Conservation (phyloP, 2,888 invertebrate genomes). For the Bembecia ichneumoniformis region DNA sequence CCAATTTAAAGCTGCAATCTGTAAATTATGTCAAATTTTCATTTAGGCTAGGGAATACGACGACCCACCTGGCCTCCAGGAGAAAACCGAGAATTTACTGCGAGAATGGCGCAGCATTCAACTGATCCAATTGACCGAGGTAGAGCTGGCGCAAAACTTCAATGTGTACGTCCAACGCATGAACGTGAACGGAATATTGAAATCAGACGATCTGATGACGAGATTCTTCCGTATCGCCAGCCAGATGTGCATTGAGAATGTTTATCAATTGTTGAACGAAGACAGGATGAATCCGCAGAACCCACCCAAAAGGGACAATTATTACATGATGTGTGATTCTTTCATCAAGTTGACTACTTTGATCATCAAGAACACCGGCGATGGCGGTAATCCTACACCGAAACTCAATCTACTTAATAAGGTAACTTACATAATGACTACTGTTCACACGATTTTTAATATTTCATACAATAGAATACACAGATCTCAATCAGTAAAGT, state of each 20-base stretch:
- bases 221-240: constrained; percentile 97
- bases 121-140: constrained; percentile 83
- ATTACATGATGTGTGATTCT: constrained; percentile 95
- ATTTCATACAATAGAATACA: no score
- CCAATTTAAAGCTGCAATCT: no score
- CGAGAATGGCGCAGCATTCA: constrained; percentile 97
- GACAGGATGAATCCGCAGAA: constrained; percentile 76
- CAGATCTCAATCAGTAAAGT: no score
- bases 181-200: constrained; percentile 91
- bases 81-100: constrained; percentile 94
- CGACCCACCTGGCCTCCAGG: constrained; percentile 94
- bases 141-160: constrained; percentile 92
- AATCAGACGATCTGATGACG: constrained; percentile 97
- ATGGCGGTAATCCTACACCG: constrained; percentile 91
- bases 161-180: constrained; percentile 95
- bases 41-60: constrained; percentile 80
- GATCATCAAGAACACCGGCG: constrained; percentile 95
- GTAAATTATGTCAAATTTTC: no score
- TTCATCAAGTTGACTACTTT: constrained; percentile 94
- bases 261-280: constrained; percentile 87
- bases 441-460: background rate
- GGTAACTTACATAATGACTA: constrained; percentile 44
- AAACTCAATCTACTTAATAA: constrained; percentile 98
- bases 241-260: constrained; percentile 95
- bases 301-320: constrained; percentile 83